Evolutionary conservation across 2,797 vertebrate genomes (phyloP).

Genomic region (Poliocrania exsul): DNA sequence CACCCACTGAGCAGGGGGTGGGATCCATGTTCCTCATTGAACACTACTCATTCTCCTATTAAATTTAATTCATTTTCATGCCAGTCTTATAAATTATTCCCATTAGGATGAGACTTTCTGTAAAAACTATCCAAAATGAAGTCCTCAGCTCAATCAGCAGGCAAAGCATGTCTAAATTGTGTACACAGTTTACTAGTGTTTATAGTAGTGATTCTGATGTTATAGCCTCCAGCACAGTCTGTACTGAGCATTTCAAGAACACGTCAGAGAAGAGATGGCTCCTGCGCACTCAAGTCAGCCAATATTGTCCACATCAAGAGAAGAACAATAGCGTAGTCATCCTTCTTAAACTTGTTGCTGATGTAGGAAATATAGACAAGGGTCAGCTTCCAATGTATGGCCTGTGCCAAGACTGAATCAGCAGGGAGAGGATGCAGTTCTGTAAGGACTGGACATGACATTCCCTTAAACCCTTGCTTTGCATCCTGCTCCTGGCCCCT

Average conservation of each 20-base stretch:
- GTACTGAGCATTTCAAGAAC: background rate
- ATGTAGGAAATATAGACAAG: background rate
- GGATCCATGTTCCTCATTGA: background rate
- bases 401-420: background rate
- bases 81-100: background rate
- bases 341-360: background rate
- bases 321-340: background rate
- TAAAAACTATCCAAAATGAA: background rate
- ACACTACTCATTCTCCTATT: background rate
- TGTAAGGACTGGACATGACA: background rate
- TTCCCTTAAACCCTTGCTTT: background rate
- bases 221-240: background rate
- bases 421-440: background rate
- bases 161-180: background rate
- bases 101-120: background rate
- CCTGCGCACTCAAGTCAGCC: background rate
- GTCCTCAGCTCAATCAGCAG: background rate
- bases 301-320: background rate
- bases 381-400: background rate
- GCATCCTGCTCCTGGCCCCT: background rate
- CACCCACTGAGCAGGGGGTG: fast-evolving
- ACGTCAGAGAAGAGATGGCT: background rate
- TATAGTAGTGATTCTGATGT: background rate
- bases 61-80: background rate
- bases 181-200: background rate